Evolutionary conservation across 2,113 vertebrate species (phyloP).

Genomic region (Myiozetetes cayanensis): DNA sequence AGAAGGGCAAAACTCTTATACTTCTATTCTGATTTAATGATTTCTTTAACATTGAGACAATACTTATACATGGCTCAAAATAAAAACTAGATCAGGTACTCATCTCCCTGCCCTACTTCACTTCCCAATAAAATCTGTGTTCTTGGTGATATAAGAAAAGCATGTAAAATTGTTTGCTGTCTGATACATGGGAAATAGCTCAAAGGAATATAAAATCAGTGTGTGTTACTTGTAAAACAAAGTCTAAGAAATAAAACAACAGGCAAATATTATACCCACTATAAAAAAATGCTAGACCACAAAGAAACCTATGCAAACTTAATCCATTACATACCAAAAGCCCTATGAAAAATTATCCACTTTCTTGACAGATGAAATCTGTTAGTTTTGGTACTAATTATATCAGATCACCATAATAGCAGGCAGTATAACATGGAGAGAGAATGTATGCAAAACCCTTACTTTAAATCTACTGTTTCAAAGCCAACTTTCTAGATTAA

Average conservation of each 20-base stretch:
- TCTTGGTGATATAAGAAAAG: background rate
- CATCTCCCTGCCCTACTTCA: background rate
- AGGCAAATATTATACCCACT: background rate
- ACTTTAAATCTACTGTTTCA: background rate
- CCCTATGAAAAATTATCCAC: background rate
- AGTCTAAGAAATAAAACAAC: background rate
- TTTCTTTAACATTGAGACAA: background rate
- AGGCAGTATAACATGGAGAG: background rate
- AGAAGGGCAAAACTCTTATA: background rate
- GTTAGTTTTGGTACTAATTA: background rate
- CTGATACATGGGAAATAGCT: background rate
- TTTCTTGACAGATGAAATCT: background rate
- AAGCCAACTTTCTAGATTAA: background rate
- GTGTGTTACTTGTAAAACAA: background rate
- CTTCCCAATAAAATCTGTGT: background rate
- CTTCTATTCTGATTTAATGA: background rate
- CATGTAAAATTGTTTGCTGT: background rate
- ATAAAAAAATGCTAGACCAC: background rate
- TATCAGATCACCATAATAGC: background rate
- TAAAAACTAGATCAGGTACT: background rate
- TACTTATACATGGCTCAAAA: background rate
- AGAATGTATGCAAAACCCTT: fast-evolving
- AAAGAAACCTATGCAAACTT: background rate
- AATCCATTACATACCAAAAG: background rate
- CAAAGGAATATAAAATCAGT: background rate